phyloP scores from a whole-genome alignment of 92 coral and sea anemone species.

The Metridium senile region DNA sequence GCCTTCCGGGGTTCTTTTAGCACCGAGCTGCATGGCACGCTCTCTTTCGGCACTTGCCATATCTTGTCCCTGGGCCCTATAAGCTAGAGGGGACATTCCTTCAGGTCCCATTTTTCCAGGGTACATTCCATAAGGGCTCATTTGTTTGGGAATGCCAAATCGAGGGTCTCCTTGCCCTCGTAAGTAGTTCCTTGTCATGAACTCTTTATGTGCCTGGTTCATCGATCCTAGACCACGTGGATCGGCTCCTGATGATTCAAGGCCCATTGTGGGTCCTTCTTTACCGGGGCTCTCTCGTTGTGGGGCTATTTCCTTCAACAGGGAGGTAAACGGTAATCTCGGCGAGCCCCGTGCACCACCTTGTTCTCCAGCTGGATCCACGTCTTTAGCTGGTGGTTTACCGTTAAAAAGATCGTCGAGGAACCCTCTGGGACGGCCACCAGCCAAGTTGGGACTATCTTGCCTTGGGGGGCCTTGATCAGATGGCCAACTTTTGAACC shows the following conservation, averaged over 20 bases:
- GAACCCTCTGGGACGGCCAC: slow-evolving; percentile 60
- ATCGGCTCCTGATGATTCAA: slow-evolving; percentile 46
- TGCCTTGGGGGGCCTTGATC: slow-evolving; percentile 30
- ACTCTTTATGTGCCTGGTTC: slow-evolving; percentile 47
- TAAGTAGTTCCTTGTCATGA: slow-evolving; percentile 42
- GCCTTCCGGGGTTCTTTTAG: slow-evolving; percentile 51
- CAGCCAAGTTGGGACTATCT: slow-evolving; percentile 16
- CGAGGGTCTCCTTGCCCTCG: slow-evolving; percentile 48
- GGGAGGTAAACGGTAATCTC: slow-evolving; percentile 76
- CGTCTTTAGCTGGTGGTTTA: slow-evolving; percentile 54
- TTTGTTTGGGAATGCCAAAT: slow-evolving; percentile 43
- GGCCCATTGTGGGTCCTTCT: slow-evolving; percentile 36
- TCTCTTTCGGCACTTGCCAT: slow-evolving; percentile 61
- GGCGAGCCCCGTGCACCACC: slow-evolving; percentile 41
- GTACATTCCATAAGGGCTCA: slow-evolving; percentile 61
- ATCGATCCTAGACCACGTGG: slow-evolving; percentile 28
- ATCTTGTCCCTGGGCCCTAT: slow-evolving; percentile 60
- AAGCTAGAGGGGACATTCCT: slow-evolving; percentile 63
- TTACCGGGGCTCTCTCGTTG: slow-evolving; percentile 45
- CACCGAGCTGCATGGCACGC: slow-evolving; percentile 57
- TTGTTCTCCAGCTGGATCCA: slow-evolving; percentile 26
- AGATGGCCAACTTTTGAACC: slow-evolving; percentile 74
- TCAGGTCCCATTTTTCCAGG: slow-evolving; percentile 69
- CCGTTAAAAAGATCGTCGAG: slow-evolving; percentile 84
- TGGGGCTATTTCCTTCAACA: slow-evolving; percentile 79